Percentiles rank a stretch among this genome's conserved stretches.
Conservation (phyloP, 2,113 vertebrate genomes). For the Redunca redunca region DNA sequence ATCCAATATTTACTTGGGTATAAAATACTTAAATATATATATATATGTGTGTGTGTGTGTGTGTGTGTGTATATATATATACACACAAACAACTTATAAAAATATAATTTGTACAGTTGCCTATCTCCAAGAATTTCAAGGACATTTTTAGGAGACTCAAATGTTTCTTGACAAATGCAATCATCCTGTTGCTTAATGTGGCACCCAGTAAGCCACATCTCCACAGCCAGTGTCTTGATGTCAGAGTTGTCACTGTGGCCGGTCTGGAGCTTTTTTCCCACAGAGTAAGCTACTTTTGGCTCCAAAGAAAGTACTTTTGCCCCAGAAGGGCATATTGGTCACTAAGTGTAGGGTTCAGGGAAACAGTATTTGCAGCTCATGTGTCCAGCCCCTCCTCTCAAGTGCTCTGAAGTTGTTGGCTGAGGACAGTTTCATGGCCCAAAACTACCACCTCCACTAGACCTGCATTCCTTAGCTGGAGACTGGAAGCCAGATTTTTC, state of each 20-base stretch:
- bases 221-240: not conserved
- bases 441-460: not conserved
- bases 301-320: not conserved
- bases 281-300: not conserved
- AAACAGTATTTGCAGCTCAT: not conserved
- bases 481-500: not conserved
- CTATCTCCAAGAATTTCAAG: not conserved
- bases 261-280: not conserved
- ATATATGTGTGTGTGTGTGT: rapidly evolving
- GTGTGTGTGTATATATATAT: not conserved
- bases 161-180: not conserved
- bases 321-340: not conserved
- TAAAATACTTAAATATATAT: not conserved
- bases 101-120: not conserved
- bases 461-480: not conserved
- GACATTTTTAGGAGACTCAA: not conserved
- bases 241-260: not conserved
- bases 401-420: not conserved
- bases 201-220: not conserved
- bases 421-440: not conserved
- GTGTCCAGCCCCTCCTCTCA: not conserved
- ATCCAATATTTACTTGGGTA: not conserved
- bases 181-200: not conserved
- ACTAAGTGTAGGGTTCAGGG: not conserved
- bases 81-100: not conserved